Conservation (phyloP, 2,888 invertebrate genomes). For the Drosophila yooni region DNA sequence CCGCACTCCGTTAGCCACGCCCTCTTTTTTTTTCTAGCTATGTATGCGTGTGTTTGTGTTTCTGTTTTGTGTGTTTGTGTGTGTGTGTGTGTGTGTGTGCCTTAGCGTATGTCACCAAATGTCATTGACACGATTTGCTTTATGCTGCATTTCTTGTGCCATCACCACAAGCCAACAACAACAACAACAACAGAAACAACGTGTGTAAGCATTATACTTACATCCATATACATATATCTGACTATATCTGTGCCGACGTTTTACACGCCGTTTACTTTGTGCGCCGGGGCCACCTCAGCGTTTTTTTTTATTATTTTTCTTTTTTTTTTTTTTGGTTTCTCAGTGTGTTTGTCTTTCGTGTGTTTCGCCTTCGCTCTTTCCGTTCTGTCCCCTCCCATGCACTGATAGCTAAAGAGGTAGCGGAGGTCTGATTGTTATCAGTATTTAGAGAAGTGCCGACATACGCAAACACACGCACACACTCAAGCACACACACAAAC, state of each 20-base stretch:
- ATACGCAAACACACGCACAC: conserved; percentile 12
- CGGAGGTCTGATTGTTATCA: conserved; percentile 66
- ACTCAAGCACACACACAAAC: neutral
- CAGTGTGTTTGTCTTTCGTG: conserved; percentile 55
- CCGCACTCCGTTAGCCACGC: conserved; percentile 2
- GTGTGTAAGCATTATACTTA: conserved; percentile 32
- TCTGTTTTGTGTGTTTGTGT: neutral
- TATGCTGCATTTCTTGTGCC: conserved; percentile 70
- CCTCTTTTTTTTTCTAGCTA: neutral
- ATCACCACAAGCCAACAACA: conserved; percentile 52
- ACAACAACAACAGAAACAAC: conserved; percentile 26
- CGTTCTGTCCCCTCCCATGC: conserved; percentile 9
- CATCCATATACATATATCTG: conserved; percentile 40
- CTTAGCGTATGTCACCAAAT: conserved; percentile 72
- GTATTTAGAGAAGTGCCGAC: conserved; percentile 55
- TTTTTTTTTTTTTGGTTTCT: conserved; percentile 35
- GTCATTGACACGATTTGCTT: conserved; percentile 80
- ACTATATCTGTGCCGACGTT: conserved; percentile 62
- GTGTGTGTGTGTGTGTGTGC: conserved; percentile 13
- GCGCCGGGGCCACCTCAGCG: conserved; percentile 69
- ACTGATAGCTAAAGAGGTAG: conserved; percentile 35
- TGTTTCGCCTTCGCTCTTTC: conserved; percentile 24
- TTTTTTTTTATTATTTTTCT: conserved; percentile 41
- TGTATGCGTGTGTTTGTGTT: conserved; percentile 1
- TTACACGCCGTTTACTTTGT: conserved; percentile 65